Percentiles rank a stretch among this genome's conserved stretches.
Conservation (phyloP, 2,797 vertebrate species). For the Cyclopterus lumpus region DNA sequence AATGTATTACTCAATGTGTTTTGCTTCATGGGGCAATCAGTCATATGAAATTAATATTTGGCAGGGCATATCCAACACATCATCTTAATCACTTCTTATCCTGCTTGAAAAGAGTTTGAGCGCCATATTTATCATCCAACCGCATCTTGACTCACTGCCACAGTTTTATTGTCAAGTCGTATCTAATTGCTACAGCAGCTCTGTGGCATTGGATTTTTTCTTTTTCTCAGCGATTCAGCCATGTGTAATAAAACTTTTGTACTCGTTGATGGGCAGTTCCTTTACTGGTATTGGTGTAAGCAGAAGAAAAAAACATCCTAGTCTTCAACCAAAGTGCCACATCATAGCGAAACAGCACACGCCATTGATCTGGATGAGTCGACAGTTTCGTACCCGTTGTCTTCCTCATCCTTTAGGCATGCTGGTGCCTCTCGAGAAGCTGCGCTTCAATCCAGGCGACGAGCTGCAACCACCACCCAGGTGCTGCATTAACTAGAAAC, state of each 20-base stretch:
- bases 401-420: slow-evolving; percentile 34
- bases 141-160: slow-evolving; percentile 66
- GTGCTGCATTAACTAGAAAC: slow-evolving; percentile 65
- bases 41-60: slow-evolving; percentile 7
- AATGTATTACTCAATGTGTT: slow-evolving; percentile 1
- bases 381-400: slow-evolving; percentile 51
- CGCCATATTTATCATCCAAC: slow-evolving; percentile 54
- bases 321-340: slow-evolving; percentile 41
- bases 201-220: slow-evolving; percentile 42
- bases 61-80: slow-evolving; percentile 39
- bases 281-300: slow-evolving; percentile 51
- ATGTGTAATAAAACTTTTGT: slow-evolving; percentile 21
- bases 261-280: slow-evolving; percentile 47
- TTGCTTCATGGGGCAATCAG: slow-evolving; percentile 13
- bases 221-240: slow-evolving; percentile 54
- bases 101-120: slow-evolving; percentile 42
- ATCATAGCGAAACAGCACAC: slow-evolving; percentile 66
- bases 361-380: slow-evolving; percentile 59
- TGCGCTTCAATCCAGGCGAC: slow-evolving; percentile 17
- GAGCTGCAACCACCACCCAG: slow-evolving; percentile 48
- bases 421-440: slow-evolving; percentile 31
- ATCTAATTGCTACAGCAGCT: slow-evolving; percentile 53
- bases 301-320: background rate
- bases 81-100: slow-evolving; percentile 57
- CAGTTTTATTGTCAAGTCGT: slow-evolving; percentile 51